phyloP scores from a whole-genome alignment of 2,797 vertebrate genomes.

The Lemur catta region DNA sequence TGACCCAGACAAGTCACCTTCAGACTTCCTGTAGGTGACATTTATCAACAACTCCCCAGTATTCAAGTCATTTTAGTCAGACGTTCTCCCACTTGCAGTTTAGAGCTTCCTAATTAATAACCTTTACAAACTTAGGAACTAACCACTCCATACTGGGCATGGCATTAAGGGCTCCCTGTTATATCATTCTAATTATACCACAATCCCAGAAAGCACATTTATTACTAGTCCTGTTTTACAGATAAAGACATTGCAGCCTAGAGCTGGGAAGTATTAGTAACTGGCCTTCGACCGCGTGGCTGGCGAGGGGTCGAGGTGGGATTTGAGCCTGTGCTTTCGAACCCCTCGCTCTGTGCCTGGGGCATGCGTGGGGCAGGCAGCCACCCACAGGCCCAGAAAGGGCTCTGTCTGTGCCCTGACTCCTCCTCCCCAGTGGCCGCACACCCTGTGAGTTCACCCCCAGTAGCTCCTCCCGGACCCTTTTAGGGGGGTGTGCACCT shows the following conservation, averaged over 20 bases:
- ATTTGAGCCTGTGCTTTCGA: background rate
- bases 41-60: background rate
- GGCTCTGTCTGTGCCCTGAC: background rate
- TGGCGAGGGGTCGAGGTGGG: background rate
- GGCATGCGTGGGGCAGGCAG: background rate
- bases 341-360: background rate
- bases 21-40: background rate
- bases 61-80: background rate
- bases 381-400: background rate
- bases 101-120: background rate
- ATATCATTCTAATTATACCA: background rate
- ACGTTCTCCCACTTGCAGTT: background rate
- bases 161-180: background rate
- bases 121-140: background rate
- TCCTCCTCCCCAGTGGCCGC: background rate
- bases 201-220: background rate
- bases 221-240: background rate
- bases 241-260: background rate
- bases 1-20: background rate
- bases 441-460: background rate
- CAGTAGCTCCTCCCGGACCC: background rate
- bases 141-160: background rate
- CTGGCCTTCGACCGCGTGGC: fast-evolving
- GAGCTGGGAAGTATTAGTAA: background rate
- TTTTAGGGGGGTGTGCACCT: background rate